Evolutionary conservation across 2,797 vertebrate genomes (phyloP), one percentile per base, ranked within the genome.

Genomic region (Hypotaenidia philippensis): DNA sequence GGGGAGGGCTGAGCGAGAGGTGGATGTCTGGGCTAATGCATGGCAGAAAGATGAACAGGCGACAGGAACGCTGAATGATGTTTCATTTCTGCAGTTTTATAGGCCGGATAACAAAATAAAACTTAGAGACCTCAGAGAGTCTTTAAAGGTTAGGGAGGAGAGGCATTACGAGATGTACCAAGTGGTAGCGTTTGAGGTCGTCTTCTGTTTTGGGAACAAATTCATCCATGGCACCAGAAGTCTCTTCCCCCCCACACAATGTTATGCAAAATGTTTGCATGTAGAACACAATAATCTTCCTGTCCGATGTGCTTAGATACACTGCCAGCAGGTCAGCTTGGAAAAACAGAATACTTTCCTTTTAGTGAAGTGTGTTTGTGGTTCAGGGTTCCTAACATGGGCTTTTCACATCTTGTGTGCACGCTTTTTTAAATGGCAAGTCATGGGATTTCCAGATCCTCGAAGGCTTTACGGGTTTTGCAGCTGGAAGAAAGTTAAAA

Each of bases 391-490:
- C 91, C 92, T 88, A 59, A 63, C 34, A 89, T 93, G 97, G 96
- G 96, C 75, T 94, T 94, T 81, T 93, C 89, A 97, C 88, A 87
- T 96, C 96, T 94, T 93, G 93, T 92, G 96, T 94, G 96, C 94
- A 38, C 85, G 93, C 41, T 96, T 96, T 96, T 94, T 96, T 94
- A 95, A 74, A 90, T 96, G 95, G 95, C 96, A 92, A 89, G 83
- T 96, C 95, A 74, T 90, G 88, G 95, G 92, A 89, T 97, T 96
- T 96, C 83, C 87, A 96, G 93, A 96, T 97, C 83, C 93, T 87
- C 87, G 96, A 93, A 84, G 87, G 96, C 96, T 97, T 96, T 96
- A 95, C 68, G 95, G 93, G 79, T 97, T 95, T 96, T 96, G 97
- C 96, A 95, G 95, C 96, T 96, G 97, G 95, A 97, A 95, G 96